Conservation (phyloP, 92 coral and sea anemone genomes). For the Pocillopora grandis region DNA sequence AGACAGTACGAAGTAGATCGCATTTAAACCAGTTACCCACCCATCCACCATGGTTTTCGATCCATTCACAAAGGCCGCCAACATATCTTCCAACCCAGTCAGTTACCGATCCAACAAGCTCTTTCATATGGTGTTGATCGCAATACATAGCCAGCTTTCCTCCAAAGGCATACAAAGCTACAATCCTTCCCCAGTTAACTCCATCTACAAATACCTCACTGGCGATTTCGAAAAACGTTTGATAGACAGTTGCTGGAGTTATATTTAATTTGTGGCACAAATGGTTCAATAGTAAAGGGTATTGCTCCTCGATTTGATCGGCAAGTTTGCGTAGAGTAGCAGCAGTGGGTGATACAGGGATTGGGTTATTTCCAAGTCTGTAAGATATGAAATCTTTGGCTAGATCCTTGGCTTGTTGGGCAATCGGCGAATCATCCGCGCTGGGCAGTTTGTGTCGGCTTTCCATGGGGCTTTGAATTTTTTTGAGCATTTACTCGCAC, state of each 20-base stretch:
- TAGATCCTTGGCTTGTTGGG: slow-evolving; percentile 68
- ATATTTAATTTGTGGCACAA: slow-evolving; percentile 88
- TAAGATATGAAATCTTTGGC: slow-evolving; percentile 93
- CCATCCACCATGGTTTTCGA: slow-evolving; percentile 97
- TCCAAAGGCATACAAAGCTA: slow-evolving; percentile 94
- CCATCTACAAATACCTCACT: slow-evolving; percentile 98
- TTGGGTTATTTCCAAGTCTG: slow-evolving; percentile 82
- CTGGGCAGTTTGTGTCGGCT: slow-evolving; percentile 59
- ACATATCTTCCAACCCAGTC: slow-evolving; percentile 90
- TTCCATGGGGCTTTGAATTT: slow-evolving; percentile 69
- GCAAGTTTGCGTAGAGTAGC: slow-evolving; percentile 94
- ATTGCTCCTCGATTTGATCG: slow-evolving; percentile 91
- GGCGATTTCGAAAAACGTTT: slow-evolving; percentile 93
- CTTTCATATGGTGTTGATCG: slow-evolving; percentile 88
- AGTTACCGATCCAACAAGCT: slow-evolving; percentile 78
- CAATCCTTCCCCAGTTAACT: slow-evolving; percentile 98
- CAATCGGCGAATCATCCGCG: slow-evolving; percentile 50
- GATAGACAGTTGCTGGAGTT: slow-evolving; percentile 85
- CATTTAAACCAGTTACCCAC: slow-evolving; percentile 42
- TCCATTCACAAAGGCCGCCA: slow-evolving; percentile 86
- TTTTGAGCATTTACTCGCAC: slow-evolving; percentile 43
- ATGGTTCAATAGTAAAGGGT: slow-evolving; percentile 85
- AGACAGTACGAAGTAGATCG: slow-evolving; percentile 9
- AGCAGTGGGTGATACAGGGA: slow-evolving; percentile 75
- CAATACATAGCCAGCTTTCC: slow-evolving; percentile 93